These are phyloP conservation scores for Thecophora atra DNA, from an alignment of 2,888 invertebrate genomes.

Conservation along the genomic window DNA sequence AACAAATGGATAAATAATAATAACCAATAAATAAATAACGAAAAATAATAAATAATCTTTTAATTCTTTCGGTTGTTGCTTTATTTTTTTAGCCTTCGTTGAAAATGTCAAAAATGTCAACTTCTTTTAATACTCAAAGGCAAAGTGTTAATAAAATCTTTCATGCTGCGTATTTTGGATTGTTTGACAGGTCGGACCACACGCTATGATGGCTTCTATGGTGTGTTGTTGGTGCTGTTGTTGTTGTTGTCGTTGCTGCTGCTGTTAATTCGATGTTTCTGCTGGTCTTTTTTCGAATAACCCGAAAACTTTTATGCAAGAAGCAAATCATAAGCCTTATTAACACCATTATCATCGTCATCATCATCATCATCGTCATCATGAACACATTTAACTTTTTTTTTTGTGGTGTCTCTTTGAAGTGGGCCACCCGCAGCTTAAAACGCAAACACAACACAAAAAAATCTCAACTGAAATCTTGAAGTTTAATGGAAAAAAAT, in stretches of 20 bases:
- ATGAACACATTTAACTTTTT: neutral
- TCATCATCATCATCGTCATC: slow-evolving; percentile 2
- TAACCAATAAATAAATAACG: too few relatives aligned
- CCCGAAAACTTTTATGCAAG: neutral
- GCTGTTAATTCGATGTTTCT: neutral
- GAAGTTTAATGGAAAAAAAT: too few relatives aligned
- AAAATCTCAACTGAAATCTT: too few relatives aligned
- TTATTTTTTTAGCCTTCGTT: neutral
- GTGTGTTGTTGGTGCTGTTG: neutral
- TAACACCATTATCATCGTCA: too few relatives aligned
- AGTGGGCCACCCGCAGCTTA: too few relatives aligned
- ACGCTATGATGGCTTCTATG: neutral
- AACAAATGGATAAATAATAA: too few relatives aligned
- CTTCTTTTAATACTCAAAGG: neutral
- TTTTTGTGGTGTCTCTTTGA: neutral
- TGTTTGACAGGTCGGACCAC: slow-evolving; percentile 20
- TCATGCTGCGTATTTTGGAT: neutral
- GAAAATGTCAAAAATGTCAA: slow-evolving; percentile 14
- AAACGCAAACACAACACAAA: too few relatives aligned
- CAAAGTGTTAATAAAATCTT: slow-evolving; percentile 28
- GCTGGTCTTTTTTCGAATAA: neutral
- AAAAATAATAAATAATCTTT: too few relatives aligned
- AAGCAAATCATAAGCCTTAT: neutral
- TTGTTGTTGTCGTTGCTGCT: slow-evolving; percentile 11
- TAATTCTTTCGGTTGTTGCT: slow-evolving; percentile 8